Evolutionary conservation across 1,140 invertebrate genomes (phyloP).

Genomic region (roundworm (Caenorhabditis elegans)): WBcel235 BX284605.5:12976001-12976500

Average conservation of each 20-base stretch:
- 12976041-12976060: background rate
- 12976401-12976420: too few relatives aligned
- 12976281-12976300: constrained; percentile 94
- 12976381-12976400: too few relatives aligned
- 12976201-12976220: background rate
- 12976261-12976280: constrained; percentile 90
- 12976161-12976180: constrained; percentile 87
- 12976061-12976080: constrained; percentile 74
- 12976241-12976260: constrained; percentile 87
- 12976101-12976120: constrained; percentile 93
- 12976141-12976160: constrained; percentile 92
- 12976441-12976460: too few relatives aligned
- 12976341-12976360: too few relatives aligned
- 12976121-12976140: constrained; percentile 98
- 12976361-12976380: too few relatives aligned
- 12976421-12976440: too few relatives aligned
- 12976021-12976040: constrained; percentile 56
- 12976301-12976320: constrained; percentile 94
- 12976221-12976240: constrained; percentile 70
- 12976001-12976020: constrained; percentile 71
- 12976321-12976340: constrained; percentile 69
- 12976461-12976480: too few relatives aligned
- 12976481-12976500: too few relatives aligned
- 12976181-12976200: constrained; percentile 64
- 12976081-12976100: constrained; percentile 87